Evolutionary conservation across 1,140 invertebrate genomes (phyloP), one percentile per base, ranked within the genome.

Genomic region (Heliconius himera): DNA sequence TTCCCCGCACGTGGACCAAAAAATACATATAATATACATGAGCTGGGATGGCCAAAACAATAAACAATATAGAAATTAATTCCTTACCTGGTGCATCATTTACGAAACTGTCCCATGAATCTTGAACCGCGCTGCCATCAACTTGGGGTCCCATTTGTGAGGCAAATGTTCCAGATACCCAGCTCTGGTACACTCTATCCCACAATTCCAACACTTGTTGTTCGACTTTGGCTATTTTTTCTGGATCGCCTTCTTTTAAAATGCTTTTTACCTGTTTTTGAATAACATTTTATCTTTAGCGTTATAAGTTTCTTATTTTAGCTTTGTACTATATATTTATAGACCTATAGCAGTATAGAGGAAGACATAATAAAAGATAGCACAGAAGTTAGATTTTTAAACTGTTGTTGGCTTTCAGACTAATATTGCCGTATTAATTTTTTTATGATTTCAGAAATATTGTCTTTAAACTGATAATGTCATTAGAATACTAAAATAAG

Each of bases 101-200:
- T 74, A 97, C 95, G 73, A 98, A 95, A 75, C 93, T 96, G 80
- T 97, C 96, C 96, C 97, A 98, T 1, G 96, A 96, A 81, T 95
- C 95, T 85, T 95, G 96, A 79, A 97, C 95, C n/a, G 96, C 96
- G 71, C 96, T 95, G 41, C 96, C 94, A 76, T 96, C 96, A 6
- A 97, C 96, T 83, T 97, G 95, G 1, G 97, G 97, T 0, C 97
- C 97, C 70, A 96, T 94, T 26, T 92, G 88, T 16, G 94, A 85
- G 1, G 87, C 85, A 66, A 93, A 93, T 41, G 91, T 90, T 0
- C 92, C 90, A 5, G 97, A 96, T 91, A 98, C 97, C 98, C 98
- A 99, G 73, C 98, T 97, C 89, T 98, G 97, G 91, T 99, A 99
- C 2, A 99, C 95, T 82, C 98, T 96, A 89, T 99, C 99, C 97